Evolutionary conservation across 2,888 invertebrate genomes (phyloP), one percentile per base, ranked within the genome.

Genomic region (Aspidiotus rigidus): DNA sequence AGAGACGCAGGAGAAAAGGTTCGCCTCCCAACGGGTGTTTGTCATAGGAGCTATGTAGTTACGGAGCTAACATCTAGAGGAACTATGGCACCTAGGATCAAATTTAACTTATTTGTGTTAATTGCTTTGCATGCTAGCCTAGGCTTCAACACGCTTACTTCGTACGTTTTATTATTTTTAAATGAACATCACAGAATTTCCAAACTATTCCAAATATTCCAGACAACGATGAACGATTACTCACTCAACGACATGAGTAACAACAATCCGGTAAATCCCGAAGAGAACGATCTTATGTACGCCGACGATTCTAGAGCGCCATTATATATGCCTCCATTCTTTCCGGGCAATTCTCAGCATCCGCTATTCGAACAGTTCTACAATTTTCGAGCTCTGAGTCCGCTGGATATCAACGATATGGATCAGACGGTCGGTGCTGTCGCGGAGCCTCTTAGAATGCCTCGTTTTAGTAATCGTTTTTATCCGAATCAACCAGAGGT

Each of bases 391-490:
- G 66, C 59, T n/a, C 44, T 59, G 2, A 60, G 44, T 49, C 66
- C 66, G 28, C 10, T 66, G 53, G 66, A 66, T 13, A 66, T 66
- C 9, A 59, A 59, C 59, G 39, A 59, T 10, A 16, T 59, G 28
- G 59, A 59, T 7, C 59, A 16, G 13, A 1, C 59, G 39, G 11
- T 13, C 1, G 49, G 49, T n/a, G n/a, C 11, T n/a, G 49, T 13
- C 11, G 13, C 17, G 17, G 59, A 28, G 28, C 56, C 15, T n/a
- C 56, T 15, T 2, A 16, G 15, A 2, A 13, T 59, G 28, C 39
- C 57, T 44, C 66, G 66, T 16, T 66, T 66, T 39, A 66, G 66
- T 17, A 66, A 66, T 44, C 66, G 66, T 7, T 49, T 66, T 49
- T 66, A 66, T 40, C 57, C 10, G 15, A 49, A 13, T 15, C 42